Base-by-base conservation (phyloP, 2,888 invertebrate genomes). In the Carabus problematicus region DNA sequence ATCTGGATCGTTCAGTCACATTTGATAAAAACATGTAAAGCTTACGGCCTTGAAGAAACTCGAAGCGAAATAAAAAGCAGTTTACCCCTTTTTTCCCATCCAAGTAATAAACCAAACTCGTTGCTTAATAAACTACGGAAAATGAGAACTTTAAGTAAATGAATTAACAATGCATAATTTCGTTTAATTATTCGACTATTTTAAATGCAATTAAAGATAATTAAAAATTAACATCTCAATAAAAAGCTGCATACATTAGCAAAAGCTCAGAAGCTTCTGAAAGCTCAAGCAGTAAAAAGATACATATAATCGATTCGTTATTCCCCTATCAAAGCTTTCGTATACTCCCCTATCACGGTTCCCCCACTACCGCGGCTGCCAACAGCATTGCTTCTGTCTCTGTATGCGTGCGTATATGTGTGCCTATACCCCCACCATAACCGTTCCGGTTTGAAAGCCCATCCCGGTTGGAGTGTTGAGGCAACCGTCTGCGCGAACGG, bases 161-260 rank as follows among this genome's bases (percentile, higher is more conserved):
- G 39, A 58, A 66, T 66, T 56, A 58, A 47, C 56, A 55, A 64
- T 56, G 45, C 64, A 64, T 56, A 55, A 64, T 54, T 64, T 64
- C 42, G 18, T 64, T 64, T 41, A 54, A 54, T 64, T 14, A 39
- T 29, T 12, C 40, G 12, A 55, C 63, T 55, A 64, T 64, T 67
- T 60, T 41, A 49, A 14, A 12, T 45, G 49, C 59, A 58, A 67
- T 67, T 67, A 67, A 59, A 59, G 67, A 49, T 60, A 60, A 67
- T 67, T 67, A 67, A 60, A 67, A 67, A 67, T 60, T 67, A 41
- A 60, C 67, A 67, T 67, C 67, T 67, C 67, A 67, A 67, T 67
- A 67, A 67, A 67, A 67, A 67, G 60, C 49, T 67, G 67, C 67
- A 67, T 67, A 67, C 45, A 67, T 67, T 67, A 67, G 40, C 54